phyloP scores from a whole-genome alignment of 1,140 invertebrate species.

The Eurosta solidaginis region DNA sequence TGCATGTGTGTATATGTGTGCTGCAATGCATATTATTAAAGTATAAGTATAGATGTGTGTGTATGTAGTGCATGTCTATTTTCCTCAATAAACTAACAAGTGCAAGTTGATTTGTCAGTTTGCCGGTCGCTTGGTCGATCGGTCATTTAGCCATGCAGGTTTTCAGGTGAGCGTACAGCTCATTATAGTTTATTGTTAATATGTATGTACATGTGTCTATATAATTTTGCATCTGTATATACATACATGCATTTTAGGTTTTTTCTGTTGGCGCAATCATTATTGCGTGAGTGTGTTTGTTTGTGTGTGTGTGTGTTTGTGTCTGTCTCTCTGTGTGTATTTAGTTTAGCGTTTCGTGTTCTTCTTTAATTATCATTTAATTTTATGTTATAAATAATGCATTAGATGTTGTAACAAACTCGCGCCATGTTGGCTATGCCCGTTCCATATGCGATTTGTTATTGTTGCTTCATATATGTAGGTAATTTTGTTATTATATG shows the following conservation, averaged over 20 bases:
- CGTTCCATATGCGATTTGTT: too few species aligned
- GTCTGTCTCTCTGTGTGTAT: neutral
- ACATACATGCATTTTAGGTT: too few species aligned
- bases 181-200: neutral
- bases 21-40: constrained; percentile 17
- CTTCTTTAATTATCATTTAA: constrained; percentile 30
- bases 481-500: neutral
- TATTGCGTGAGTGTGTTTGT: too few species aligned
- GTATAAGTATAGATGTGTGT: neutral
- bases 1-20: neutral
- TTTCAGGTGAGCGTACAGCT: constrained; percentile 10
- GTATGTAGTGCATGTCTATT: too few species aligned
- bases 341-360: constrained; percentile 15
- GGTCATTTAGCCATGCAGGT: neutral
- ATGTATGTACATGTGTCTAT: neutral
- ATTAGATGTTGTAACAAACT: constrained; percentile 19
- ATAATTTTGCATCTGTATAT: neutral
- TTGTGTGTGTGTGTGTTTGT: neutral
- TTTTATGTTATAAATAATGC: constrained; percentile 31
- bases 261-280: too few species aligned
- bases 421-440: constrained; percentile 3
- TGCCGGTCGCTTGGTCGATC: neutral
- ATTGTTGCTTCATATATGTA: neutral
- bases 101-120: neutral
- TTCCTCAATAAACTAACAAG: constrained; percentile 7